Evolutionary conservation across 2,797 vertebrate species (phyloP), one percentile per base, ranked within the genome.

Genomic region (Neosalanx taihuensis): DNA sequence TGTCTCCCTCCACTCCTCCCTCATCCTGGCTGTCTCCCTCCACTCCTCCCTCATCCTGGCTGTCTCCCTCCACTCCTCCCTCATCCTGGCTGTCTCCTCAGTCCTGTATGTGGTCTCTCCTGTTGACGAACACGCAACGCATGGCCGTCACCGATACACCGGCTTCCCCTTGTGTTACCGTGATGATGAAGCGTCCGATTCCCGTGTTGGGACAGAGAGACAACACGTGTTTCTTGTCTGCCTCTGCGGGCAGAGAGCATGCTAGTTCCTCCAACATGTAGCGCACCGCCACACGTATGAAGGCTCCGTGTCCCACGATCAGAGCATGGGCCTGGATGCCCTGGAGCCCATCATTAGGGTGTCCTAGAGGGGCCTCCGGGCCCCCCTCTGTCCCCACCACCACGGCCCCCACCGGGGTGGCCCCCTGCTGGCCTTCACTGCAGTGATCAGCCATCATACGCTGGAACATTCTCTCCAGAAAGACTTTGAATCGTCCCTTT

Each of bases 181-280:
- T 91, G 15, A 98, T 1, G 9, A 93, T 33, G 64, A 98, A 99
- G 61, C 94, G 87, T 79, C 93, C 95, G 49, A 98, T 84, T 51
- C 96, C 97, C 0, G 97, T 95, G 78, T 98, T 98, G 0, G 96
- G 94, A 79, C 95, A 95, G n/a, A 96, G 85, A 4, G 95, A 92
- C 58, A 89, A 91, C 69, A 94, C 68, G 3, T 92, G 91, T 0
- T 89, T 86, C 81, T 86, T 87, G 73, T 92, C 90, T 64, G 86
- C 79, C 26, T 85, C 72, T 0, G n/a, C 64, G 33, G 95, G 94
- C 33, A 94, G 72, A 35, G 86, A 58, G 84, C 96, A 96, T 2
- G 72, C 74, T 1, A 98, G 85, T 75, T 97, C 94, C n/a, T 94
- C 93, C 77, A 96, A 89, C 69, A 99, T 93, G 89, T 95, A 94